Evolutionary conservation across 2,113 vertebrate genomes (phyloP), one percentile per base, ranked within the genome.

Genomic region (Mus pahari): DNA sequence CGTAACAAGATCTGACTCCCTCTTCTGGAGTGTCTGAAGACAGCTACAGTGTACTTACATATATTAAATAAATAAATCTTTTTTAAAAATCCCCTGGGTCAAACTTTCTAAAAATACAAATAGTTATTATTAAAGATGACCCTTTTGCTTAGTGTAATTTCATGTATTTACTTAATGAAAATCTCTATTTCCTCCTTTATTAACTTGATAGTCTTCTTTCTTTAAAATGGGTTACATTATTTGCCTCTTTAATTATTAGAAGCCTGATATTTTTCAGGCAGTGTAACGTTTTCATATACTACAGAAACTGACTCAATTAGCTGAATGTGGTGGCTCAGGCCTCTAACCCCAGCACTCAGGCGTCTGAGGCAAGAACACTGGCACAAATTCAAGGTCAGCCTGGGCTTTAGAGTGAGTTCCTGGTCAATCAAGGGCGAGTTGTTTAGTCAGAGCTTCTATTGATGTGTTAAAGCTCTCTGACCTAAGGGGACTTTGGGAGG

Each of bases 81-180:
- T n/a, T n/a, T n/a, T 53, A 93, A 86, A 17, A 53, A 53, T 33
- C 12, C 31, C 60, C 39, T 62, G 17, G 60, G 81, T 31, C 73
- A 79, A 94, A 84, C 74, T 89, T 86, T 83, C 55, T 33, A 58
- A 94, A 94, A 94, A 48, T 89, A 33, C 93, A 60, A 91, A 94
- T 71, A 92, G 58, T 87, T 94, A 79, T 9, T 90, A 64, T 58
- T 84, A 87, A 94, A 87, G 12, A 3, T 1, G 26, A 88, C 10
- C 28, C 68, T 84, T 62, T 20, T 89, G 26, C 53, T 55, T 86
- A 66, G 60, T 89, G 79, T 81, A 94, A 33, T 92, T 88, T 94
- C n/a, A 82, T 88, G 89, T n/a, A 78, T 82, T 89, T 94, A 82
- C n/a, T 64, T 86, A 86, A 50, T 92, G 93, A 48, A 95, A 90